Percentiles rank a stretch among this genome's conserved stretches.
phyloP scores from a whole-genome alignment of 2,113 vertebrate genomes.

The Trichechus manatus region DNA sequence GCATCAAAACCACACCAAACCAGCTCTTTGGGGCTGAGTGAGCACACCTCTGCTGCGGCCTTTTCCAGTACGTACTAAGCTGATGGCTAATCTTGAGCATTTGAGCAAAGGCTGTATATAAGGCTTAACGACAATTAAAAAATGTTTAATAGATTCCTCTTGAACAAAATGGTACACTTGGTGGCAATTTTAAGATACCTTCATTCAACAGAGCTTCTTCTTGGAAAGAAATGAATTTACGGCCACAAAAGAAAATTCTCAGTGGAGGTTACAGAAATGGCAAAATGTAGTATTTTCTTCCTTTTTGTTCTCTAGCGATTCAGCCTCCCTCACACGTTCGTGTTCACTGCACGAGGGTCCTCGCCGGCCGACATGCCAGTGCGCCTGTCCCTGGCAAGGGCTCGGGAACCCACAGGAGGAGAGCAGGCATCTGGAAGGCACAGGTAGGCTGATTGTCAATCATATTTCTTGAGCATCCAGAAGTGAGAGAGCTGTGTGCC shows the following conservation, averaged over 20 bases:
- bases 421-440: background rate
- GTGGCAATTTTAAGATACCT: slow-evolving; percentile 52
- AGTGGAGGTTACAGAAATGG: slow-evolving; percentile 47
- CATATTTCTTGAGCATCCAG: background rate
- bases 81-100: background rate
- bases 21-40: background rate
- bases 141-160: slow-evolving; percentile 26
- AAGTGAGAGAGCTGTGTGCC: too few species aligned
- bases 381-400: background rate
- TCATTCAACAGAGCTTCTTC: slow-evolving; percentile 55
- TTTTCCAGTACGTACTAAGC: background rate
- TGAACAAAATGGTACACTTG: background rate
- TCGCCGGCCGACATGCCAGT: background rate
- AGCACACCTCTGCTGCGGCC: background rate
- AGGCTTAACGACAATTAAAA: slow-evolving; percentile 13
- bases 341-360: background rate
- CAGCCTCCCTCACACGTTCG: background rate
- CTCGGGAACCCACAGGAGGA: background rate
- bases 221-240: slow-evolving; percentile 57
- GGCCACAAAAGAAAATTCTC: slow-evolving; percentile 51
- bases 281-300: slow-evolving; percentile 40
- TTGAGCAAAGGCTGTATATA: background rate
- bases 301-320: slow-evolving; percentile 41
- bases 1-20: background rate
- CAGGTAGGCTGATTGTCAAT: background rate